phyloP scores from a whole-genome alignment of 2,113 vertebrate species.

The Callithrix jacchus region DNA sequence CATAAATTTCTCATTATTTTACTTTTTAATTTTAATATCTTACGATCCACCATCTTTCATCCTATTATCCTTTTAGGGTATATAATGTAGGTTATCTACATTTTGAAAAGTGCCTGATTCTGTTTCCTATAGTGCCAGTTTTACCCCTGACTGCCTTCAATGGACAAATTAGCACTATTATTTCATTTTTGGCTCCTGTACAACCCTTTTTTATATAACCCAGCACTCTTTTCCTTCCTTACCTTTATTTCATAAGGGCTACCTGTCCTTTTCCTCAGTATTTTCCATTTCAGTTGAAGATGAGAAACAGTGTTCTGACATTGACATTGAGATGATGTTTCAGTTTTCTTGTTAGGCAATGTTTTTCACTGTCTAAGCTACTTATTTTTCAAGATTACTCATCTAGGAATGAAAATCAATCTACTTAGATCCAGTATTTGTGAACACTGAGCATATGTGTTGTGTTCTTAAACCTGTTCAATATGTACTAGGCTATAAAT shows the following conservation, averaged over 20 bases:
- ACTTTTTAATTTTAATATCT: conserved; percentile 8
- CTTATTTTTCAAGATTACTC: conserved; percentile 63
- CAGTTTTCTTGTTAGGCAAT: neutral
- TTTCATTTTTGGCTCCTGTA: neutral
- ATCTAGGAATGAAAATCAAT: conserved; percentile 42
- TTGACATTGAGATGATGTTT: neutral
- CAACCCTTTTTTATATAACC: neutral
- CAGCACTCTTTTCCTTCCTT: neutral
- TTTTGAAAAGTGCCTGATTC: neutral
- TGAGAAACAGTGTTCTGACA: neutral
- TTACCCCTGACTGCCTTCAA: neutral
- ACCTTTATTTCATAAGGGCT: neutral
- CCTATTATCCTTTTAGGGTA: neutral
- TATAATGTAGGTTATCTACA: neutral
- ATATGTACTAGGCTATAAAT: neutral
- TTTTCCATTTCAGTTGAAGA: neutral
- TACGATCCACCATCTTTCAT: neutral
- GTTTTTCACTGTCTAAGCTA: conserved; percentile 15
- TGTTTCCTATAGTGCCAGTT: neutral
- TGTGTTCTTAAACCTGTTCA: conserved; percentile 56
- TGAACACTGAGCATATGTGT: conserved; percentile 11
- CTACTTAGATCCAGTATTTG: conserved; percentile 40
- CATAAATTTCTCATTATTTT: neutral
- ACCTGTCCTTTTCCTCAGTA: neutral
- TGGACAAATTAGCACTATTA: neutral